phyloP scores from a whole-genome alignment of 2,113 vertebrate species.

The Electrona antarctica region DNA sequence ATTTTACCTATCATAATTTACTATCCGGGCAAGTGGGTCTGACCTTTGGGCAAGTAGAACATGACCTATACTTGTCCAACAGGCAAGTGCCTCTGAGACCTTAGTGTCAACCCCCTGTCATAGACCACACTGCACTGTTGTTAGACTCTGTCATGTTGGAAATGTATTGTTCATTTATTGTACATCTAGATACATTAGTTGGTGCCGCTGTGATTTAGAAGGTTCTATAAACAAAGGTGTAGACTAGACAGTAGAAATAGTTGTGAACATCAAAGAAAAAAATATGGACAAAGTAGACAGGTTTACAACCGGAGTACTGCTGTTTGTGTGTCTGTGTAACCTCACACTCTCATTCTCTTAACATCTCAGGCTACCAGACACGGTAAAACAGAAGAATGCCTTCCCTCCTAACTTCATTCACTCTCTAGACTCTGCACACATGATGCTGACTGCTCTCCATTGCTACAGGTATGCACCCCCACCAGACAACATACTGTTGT shows the following conservation, averaged over 20 bases:
- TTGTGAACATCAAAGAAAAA: slow-evolving; percentile 22
- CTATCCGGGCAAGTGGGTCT: too few species aligned
- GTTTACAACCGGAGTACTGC: not conserved
- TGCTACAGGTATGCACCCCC: slow-evolving; percentile 83
- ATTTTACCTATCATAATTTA: too few species aligned
- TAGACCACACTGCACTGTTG: too few species aligned
- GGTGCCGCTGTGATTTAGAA: too few species aligned
- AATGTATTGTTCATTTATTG: too few species aligned
- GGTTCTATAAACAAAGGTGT: too few species aligned
- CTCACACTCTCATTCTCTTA: not conserved
- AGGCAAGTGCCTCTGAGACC: too few species aligned
- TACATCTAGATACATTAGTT: too few species aligned
- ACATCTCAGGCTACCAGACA: slow-evolving; percentile 86
- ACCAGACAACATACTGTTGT: not conserved
- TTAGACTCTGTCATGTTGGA: too few species aligned
- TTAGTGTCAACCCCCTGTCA: too few species aligned
- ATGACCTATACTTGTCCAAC: too few species aligned
- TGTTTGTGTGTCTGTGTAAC: not conserved
- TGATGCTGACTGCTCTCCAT: slow-evolving; percentile 96
- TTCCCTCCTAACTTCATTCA: slow-evolving; percentile 99
- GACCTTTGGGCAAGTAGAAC: too few species aligned
- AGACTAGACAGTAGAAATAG: slow-evolving; percentile 29
- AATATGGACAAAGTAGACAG: slow-evolving; percentile 19
- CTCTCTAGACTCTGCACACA: slow-evolving; percentile 95
- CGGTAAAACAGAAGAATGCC: slow-evolving; percentile 94